Evolutionary conservation across 2,113 vertebrate species (phyloP).

Genomic region (Myotis brandtii): DNA sequence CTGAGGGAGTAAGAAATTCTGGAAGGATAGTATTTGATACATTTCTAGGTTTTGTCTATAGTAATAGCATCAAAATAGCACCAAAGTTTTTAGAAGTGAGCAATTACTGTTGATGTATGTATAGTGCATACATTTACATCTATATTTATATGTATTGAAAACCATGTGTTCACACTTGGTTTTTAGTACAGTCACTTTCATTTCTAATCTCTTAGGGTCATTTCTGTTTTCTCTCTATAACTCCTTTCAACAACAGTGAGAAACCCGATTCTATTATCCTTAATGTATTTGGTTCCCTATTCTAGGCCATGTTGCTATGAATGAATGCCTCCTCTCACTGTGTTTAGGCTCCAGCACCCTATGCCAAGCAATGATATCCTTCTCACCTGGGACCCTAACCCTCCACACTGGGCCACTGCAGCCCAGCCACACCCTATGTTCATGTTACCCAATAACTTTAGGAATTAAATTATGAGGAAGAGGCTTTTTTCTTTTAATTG

Average conservation of each 20-base stretch:
- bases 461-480: slow-evolving; percentile 4
- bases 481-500: neutral
- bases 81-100: neutral
- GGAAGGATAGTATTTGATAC: neutral
- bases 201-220: neutral
- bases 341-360: neutral
- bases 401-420: neutral
- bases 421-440: neutral
- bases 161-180: neutral
- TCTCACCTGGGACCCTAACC: neutral
- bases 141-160: neutral
- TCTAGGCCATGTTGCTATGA: neutral
- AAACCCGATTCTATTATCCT: neutral
- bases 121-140: neutral
- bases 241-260: neutral
- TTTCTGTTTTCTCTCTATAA: neutral
- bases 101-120: neutral
- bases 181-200: neutral
- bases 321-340: neutral
- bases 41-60: neutral
- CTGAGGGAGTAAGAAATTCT: neutral
- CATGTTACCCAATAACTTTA: neutral
- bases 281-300: neutral
- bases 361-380: neutral
- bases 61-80: neutral